These are phyloP conservation scores for Pardalotus punctatus DNA, from an alignment of 2,113 vertebrate genomes.

Conservation along the genomic window DNA sequence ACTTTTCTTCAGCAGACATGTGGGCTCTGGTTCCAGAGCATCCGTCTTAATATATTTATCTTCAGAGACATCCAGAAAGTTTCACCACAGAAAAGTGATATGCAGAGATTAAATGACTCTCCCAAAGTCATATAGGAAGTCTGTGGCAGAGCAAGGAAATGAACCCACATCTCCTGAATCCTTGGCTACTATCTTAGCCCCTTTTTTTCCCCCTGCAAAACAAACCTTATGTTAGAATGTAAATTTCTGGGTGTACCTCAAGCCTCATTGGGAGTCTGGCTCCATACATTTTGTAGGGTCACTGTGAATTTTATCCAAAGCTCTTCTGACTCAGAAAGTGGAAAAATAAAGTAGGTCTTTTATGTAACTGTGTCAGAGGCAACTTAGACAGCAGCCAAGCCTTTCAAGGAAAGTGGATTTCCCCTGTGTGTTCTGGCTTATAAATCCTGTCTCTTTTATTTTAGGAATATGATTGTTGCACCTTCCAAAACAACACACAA, in stretches of 20 bases:
- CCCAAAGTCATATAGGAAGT: background rate
- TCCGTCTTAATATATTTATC: background rate
- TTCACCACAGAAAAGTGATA: slow-evolving; percentile 25
- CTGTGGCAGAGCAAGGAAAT: background rate
- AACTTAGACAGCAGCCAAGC: slow-evolving; percentile 58
- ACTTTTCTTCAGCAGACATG: background rate
- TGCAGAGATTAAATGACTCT: background rate
- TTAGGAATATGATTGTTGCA: slow-evolving; percentile 67
- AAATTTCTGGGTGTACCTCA: background rate
- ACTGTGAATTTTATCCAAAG: background rate
- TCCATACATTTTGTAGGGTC: background rate
- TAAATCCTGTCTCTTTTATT: slow-evolving; percentile 61
- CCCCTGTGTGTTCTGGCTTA: slow-evolving; percentile 74
- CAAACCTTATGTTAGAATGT: background rate
- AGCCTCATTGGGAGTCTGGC: background rate
- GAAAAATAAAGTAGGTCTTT: slow-evolving; percentile 67
- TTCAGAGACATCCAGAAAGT: background rate
- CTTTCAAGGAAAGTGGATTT: slow-evolving; percentile 77
- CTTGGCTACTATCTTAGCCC: background rate
- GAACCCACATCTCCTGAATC: background rate
- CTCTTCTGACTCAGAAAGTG: slow-evolving; percentile 19
- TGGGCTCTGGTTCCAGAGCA: background rate
- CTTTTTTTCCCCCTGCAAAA: background rate
- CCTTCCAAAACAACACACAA: slow-evolving; percentile 60
- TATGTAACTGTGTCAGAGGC: slow-evolving; percentile 55